Evolutionary conservation across 2,113 vertebrate genomes (phyloP).

Genomic region (Dermatemys mawii): DNA sequence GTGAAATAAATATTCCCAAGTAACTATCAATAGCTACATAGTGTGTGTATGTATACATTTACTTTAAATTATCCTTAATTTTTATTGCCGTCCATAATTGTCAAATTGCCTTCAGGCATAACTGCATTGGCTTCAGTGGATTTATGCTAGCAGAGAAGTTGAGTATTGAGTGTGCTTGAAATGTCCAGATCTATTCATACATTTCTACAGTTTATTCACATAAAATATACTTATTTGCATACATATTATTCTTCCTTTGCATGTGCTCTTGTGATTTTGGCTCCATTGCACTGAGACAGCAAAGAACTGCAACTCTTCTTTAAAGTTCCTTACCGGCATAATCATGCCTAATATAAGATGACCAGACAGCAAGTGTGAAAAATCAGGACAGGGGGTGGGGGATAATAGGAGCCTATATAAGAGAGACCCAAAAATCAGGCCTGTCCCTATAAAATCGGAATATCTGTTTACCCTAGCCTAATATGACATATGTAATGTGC

Average conservation of each 20-base stretch:
- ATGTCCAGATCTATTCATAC: neutral
- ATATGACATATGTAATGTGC: fast-evolving
- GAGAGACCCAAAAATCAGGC: too few relatives aligned
- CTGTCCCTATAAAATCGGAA: too few relatives aligned
- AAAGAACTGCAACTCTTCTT: neutral
- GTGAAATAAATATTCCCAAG: neutral
- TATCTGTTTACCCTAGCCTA: too few relatives aligned
- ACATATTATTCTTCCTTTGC: neutral
- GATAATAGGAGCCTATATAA: too few relatives aligned
- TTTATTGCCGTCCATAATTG: neutral
- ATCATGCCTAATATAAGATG: too few relatives aligned
- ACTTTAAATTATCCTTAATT: neutral
- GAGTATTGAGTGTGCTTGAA: fast-evolving
- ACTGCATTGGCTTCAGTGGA: neutral
- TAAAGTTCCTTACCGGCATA: neutral
- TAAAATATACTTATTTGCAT: neutral
- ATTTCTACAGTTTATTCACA: neutral
- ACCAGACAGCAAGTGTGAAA: too few relatives aligned
- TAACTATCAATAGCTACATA: too few relatives aligned
- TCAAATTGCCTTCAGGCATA: neutral
- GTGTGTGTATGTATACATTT: neutral
- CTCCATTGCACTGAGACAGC: neutral
- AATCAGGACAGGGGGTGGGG: too few relatives aligned
- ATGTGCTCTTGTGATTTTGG: neutral
- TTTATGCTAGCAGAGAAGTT: neutral